Percentiles rank a stretch among this genome's conserved stretches.
Evolutionary conservation across 1,140 invertebrate genomes (phyloP).

Genomic region (Laupala kohalensis): DNA sequence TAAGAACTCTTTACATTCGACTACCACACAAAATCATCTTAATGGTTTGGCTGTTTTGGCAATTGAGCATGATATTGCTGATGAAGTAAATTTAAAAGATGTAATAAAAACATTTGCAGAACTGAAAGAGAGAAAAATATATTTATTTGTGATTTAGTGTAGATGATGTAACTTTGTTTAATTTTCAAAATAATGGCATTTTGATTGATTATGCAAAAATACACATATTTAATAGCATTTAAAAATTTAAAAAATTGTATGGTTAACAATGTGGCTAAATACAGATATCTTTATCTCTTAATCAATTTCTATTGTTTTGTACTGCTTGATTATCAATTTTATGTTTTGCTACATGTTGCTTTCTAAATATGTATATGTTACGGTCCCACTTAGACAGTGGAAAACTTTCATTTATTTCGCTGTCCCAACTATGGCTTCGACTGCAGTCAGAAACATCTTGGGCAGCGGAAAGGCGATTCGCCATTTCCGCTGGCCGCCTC

Average conservation of each 20-base stretch:
- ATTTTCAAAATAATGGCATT: not conserved
- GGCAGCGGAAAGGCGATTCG: no score
- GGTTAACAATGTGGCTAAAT: not conserved
- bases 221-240: no score
- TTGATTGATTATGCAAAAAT: not conserved
- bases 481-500: no score
- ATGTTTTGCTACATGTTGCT: no score
- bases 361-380: no score
- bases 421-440: no score
- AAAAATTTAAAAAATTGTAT: slow-evolving; percentile 1
- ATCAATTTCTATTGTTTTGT: slow-evolving; percentile 1
- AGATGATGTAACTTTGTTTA: not conserved
- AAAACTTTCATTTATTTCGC: no score
- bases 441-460: no score
- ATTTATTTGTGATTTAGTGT: not conserved
- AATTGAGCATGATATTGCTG: not conserved
- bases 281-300: slow-evolving; percentile 1
- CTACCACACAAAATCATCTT: slow-evolving; percentile 2
- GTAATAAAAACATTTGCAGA: slow-evolving; percentile 33
- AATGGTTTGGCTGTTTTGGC: slow-evolving; percentile 3
- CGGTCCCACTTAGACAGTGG: no score
- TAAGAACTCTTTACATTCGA: not conserved
- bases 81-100: not conserved
- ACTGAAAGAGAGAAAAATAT: slow-evolving; percentile 19
- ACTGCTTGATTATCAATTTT: not conserved